Base-by-base conservation (phyloP, 2,113 vertebrate species). In the Numenius arquata region DNA sequence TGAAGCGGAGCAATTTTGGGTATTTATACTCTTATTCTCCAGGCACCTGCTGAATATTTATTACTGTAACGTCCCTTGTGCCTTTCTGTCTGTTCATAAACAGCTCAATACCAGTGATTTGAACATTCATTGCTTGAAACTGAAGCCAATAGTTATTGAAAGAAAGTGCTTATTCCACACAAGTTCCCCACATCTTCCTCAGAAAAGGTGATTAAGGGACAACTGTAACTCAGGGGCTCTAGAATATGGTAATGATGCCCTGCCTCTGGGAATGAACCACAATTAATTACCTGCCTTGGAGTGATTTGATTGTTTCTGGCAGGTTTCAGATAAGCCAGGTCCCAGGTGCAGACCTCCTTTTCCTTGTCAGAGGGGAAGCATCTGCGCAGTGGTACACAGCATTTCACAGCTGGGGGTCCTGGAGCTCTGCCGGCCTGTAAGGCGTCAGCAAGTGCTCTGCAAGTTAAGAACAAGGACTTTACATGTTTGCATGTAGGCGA, bases 31-130 rank as follows among this genome's bases (percentile, higher is more conserved):
- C 32, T 66, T 65, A 71, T 84, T 93, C 77, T 85, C 76, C 30
- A 85, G 58, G 41, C 74, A 91, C 47, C 70, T 91, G 81, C 63
- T 88, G 90, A 86, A 89, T 92, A 91, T 91, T 88, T 88, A 94
- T 94, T 55, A 62, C 61, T 71, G 27, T 59, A 61, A 47, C 3
- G 2, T 76, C 75, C 81, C 72, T 89, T 40, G 50, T 1, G 43
- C 61, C n/a, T 93, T 81, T 88, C 70, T 86, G 25, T 62, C 71
- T 85, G 73, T 68, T 93, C 82, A 75, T 84, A 75, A 89, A 84
- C 68, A 87, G 36, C 68, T 93, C 93, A 90, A 61, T 84, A 74
- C n/a, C 36, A 53, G 68, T 85, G 58, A 79, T 92, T 47, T 74
- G 67, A 95, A 70, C 40, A 85, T 87, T 90, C 89, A 70, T 43